Evolutionary conservation across 1,140 invertebrate species (phyloP).

Genomic region (Pentalonia nigronervosa): DNA sequence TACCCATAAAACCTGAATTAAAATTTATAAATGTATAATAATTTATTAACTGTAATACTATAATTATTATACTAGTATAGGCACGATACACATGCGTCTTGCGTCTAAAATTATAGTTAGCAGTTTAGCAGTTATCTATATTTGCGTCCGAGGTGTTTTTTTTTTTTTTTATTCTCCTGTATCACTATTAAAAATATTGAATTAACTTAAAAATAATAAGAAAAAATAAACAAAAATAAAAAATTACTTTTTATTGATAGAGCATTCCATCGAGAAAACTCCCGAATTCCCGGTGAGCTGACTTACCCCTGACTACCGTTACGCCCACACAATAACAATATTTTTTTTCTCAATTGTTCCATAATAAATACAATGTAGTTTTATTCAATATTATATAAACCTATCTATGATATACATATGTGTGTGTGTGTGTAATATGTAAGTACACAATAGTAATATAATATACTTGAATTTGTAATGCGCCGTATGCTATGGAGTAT

Average conservation of each 20-base stretch:
- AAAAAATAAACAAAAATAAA: not conserved
- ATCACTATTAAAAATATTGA: not conserved
- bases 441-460: no score
- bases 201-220: not conserved
- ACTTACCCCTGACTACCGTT: not conserved
- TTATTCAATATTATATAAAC: not conserved
- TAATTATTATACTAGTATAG: no score
- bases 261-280: not conserved
- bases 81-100: no score
- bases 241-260: not conserved
- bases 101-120: no score
- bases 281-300: not conserved
- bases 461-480: not conserved
- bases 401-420: no score
- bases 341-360: not conserved
- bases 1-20: no score
- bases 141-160: not conserved
- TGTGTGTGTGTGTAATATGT: no score
- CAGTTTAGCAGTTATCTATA: no score
- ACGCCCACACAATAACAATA: not conserved
- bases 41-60: no score
- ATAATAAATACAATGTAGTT: not conserved
- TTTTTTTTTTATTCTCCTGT: not conserved
- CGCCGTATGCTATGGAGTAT: not conserved
- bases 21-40: not conserved